Evolutionary conservation across 2,888 invertebrate species (phyloP), one percentile per base, ranked within the genome.

Genomic region (Phyllotreta cruciferae): DNA sequence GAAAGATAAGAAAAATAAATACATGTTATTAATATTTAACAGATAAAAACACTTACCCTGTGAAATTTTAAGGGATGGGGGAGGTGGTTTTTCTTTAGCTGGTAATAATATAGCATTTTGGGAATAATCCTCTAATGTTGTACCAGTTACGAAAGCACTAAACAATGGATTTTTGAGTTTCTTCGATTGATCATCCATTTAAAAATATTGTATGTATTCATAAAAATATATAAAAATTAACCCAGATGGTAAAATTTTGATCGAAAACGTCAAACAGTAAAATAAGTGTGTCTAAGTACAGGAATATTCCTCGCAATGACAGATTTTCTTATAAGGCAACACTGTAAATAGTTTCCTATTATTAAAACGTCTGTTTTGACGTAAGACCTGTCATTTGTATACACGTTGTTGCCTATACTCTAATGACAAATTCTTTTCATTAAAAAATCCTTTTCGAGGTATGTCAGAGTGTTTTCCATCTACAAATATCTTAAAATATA

Each of bases 31-130:
- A 1, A 3, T 39, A 39, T n/a, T 39, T n/a, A 39, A 5, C 39
- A 50, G 24, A 41, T 37, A 34, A 44, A 49, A 34, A 35, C 54
- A 60, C 70, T 67, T 60, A 73, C 73, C 73, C 63, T 62, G 64
- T 10, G 69, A 56, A 41, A 73, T n/a, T 50, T 72, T 69, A 34
- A 72, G 41, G n/a, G 82, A 79, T 36, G 73, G 71, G 60, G 71
- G 70, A 50, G 72, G 70, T 61, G 83, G 81, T 52, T 83, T 83
- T 66, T 75, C 73, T 66, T 74, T 74, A 39, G 88, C 90, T 73
- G 91, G 91, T 76, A 91, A 82, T 74, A 91, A 81, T 65, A 91
- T 82, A 62, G 89, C 87, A 81, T 88, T 88, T 77, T 89, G 87
- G 69, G 88, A 85, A 82, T 90, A 88, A 81, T 90, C 90, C 72